phyloP scores from a whole-genome alignment of 2,888 invertebrate species.

The Micoletzkya japonica region DNA sequence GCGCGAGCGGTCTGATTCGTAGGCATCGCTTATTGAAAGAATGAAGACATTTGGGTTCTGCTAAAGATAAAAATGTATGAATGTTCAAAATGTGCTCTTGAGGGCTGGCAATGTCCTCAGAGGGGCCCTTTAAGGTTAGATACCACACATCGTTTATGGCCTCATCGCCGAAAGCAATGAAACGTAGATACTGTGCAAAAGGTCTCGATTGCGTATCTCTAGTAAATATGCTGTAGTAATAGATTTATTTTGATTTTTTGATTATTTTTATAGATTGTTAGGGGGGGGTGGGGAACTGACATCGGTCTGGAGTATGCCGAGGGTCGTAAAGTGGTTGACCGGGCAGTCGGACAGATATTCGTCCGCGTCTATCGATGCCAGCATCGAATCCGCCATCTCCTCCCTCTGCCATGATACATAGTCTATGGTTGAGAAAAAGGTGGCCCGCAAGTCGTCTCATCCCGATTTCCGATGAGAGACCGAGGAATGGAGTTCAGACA shows the following conservation, averaged over 20 bases:
- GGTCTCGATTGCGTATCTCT: not conserved
- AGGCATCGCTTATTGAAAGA: too few relatives aligned
- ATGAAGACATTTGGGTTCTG: too few relatives aligned
- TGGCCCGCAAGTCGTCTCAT: too few relatives aligned
- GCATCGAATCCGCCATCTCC: constrained; percentile 30
- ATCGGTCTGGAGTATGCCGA: constrained; percentile 46
- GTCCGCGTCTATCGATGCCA: constrained; percentile 32
- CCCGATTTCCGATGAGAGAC: too few relatives aligned
- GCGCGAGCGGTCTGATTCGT: too few relatives aligned
- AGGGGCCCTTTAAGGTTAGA: too few relatives aligned
- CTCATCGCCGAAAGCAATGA: too few relatives aligned
- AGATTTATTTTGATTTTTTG: not conserved
- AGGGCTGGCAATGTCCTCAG: too few relatives aligned
- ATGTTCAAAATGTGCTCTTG: too few relatives aligned
- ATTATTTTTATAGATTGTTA: not conserved
- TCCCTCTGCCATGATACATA: not conserved
- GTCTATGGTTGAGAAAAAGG: constrained; percentile 29
- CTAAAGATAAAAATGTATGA: too few relatives aligned
- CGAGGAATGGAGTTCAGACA: too few relatives aligned
- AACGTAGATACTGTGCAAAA: not conserved
- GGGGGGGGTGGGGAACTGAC: constrained; percentile 30
- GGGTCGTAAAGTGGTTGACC: constrained; percentile 43
- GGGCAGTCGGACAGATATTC: constrained; percentile 34
- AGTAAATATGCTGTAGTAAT: not conserved
- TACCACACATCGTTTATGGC: too few relatives aligned